Percentiles rank a stretch among this genome's conserved stretches.
These are phyloP conservation scores for Bradypodion pumilum DNA, from an alignment of 2,797 vertebrate species.

Conservation along the genomic window DNA sequence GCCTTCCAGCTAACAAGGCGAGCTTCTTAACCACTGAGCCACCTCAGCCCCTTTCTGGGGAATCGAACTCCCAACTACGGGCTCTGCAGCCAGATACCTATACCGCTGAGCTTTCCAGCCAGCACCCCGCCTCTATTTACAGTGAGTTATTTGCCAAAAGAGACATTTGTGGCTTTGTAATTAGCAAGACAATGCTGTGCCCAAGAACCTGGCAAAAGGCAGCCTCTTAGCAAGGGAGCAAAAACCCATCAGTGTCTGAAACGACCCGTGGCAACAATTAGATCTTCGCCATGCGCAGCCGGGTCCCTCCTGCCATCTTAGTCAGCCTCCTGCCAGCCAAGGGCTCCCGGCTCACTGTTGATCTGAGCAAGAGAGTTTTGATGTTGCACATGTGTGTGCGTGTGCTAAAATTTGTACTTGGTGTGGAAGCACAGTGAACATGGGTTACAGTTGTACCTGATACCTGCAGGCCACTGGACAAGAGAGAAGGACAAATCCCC, in stretches of 20 bases:
- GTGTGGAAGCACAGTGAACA: slow-evolving; percentile 55
- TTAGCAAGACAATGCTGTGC: slow-evolving; percentile 52
- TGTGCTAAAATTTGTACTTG: slow-evolving; percentile 62
- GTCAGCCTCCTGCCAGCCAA: background rate
- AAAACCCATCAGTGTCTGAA: slow-evolving; percentile 61
- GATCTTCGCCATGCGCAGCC: slow-evolving; percentile 49
- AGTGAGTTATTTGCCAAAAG: slow-evolving; percentile 63
- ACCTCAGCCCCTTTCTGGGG: too few species aligned
- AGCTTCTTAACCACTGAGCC: too few species aligned
- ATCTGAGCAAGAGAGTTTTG: slow-evolving; percentile 33
- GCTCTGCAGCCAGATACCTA: too few species aligned
- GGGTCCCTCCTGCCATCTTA: background rate
- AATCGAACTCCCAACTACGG: too few species aligned
- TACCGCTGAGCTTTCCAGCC: too few species aligned
- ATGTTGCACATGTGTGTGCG: slow-evolving; percentile 7
- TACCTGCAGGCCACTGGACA: slow-evolving; percentile 36
- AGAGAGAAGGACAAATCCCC: background rate
- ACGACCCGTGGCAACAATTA: slow-evolving; percentile 66
- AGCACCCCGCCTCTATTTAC: slow-evolving; percentile 43
- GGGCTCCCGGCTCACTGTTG: background rate
- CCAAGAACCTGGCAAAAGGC: slow-evolving; percentile 32
- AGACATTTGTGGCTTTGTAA: slow-evolving; percentile 55
- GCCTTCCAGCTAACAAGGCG: too few species aligned
- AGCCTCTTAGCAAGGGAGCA: slow-evolving; percentile 41
- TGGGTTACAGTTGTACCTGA: slow-evolving; percentile 25